Evolutionary conservation across 2,888 invertebrate genomes (phyloP), one percentile per base, ranked within the genome.

Genomic region (Anodontia alba): DNA sequence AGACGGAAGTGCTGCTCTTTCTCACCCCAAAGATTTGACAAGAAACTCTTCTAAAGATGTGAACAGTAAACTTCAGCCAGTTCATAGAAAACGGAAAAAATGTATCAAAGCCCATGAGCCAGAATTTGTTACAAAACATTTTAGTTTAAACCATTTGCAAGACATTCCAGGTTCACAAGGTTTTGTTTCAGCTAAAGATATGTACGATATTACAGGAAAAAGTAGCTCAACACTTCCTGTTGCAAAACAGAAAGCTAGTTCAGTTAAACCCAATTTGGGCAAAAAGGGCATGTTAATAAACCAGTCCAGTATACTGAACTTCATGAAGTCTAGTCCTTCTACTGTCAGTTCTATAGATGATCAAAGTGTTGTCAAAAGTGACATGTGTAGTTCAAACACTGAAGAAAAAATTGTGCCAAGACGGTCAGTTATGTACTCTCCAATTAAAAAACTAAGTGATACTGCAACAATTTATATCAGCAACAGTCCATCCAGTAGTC

Each of bases 381-480:
- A 62, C 20, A 38, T 36, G 1, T 10, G 23, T 26, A n/a, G 17
- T 15, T 17, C 49, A 26, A 23, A 49, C 15, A 31, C 46, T 23
- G 33, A 42, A 46, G 69, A 33, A 26, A 68, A 3, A 12, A 49
- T 69, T 66, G 33, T 46, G 33, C 57, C 77, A 69, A 31, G 12
- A 2, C 36, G 78, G 15, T 49, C 80, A 73, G 66, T 83, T 20
- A 88, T 88, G 88, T 91, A 81, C 78, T 89, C 90, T 1, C 90
- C 90, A 23, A 83, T 90, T 15, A 90, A 89, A 73, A 82, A 83
- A 46, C 12, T 89, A 12, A 77, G 82, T 29, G 73, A 31, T 17
- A 62, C 51, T 75, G 73, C 31, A 17, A 62, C 51, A 75, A 86
- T 89, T 31, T 90, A 88, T 67, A 78, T 88, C 31, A 86, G 81